Evolutionary conservation across 2,113 vertebrate genomes (phyloP).

Genomic region (Sander lucioperca): DNA sequence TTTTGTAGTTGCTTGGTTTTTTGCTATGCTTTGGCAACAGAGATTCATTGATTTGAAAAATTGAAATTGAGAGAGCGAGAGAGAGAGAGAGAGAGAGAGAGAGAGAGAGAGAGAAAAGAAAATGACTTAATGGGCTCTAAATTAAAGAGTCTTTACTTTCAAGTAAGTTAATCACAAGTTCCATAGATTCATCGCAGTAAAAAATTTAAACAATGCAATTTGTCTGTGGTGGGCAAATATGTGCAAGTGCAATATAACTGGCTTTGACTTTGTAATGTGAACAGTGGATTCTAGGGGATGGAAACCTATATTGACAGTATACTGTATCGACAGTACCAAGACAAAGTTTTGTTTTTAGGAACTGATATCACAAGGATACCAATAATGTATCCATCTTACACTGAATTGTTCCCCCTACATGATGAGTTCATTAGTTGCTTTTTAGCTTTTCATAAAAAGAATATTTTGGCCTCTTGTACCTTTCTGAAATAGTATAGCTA

Average conservation of each 20-base stretch:
- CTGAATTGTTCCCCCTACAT: background rate
- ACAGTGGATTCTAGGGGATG: background rate
- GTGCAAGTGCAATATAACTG: too few species aligned
- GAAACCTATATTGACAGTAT: too few species aligned
- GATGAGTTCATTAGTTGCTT: background rate
- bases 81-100: background rate
- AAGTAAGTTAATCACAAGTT: background rate
- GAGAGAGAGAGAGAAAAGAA: background rate
- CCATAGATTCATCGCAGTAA: background rate
- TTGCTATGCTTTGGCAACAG: too few species aligned
- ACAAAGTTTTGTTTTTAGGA: background rate
- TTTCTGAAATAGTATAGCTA: too few species aligned
- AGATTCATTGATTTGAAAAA: too few species aligned
- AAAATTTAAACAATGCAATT: background rate
- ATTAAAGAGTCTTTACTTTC: background rate
- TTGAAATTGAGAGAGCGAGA: background rate
- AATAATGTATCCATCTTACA: background rate
- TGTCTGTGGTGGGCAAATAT: background rate
- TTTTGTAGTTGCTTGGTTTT: too few species aligned
- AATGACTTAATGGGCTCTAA: background rate
- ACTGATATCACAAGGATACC: background rate
- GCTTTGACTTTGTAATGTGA: too few species aligned
- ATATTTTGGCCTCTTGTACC: too few species aligned
- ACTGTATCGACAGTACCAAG: background rate
- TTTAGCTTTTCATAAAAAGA: too few species aligned